These are phyloP conservation scores for Bradypus variegatus DNA, from an alignment of 2,797 vertebrate genomes.

Conservation along the genomic window DNA sequence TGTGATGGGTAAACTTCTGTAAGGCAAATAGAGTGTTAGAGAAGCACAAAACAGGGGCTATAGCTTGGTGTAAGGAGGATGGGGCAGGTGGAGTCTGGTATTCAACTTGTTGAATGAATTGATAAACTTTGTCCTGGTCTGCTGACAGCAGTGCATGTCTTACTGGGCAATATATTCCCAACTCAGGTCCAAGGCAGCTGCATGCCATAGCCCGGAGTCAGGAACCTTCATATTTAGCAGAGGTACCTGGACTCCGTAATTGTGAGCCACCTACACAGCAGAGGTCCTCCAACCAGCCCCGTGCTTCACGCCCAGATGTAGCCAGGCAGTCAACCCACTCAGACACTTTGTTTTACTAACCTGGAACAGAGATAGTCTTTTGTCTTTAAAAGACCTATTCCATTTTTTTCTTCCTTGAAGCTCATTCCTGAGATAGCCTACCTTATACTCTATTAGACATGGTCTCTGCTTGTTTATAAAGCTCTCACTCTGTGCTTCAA, in stretches of 20 bases:
- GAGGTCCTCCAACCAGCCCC: neutral
- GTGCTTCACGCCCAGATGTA: neutral
- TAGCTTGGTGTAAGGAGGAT: neutral
- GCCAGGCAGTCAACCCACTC: neutral
- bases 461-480: neutral
- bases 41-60: neutral
- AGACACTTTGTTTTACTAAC: neutral
- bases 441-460: neutral
- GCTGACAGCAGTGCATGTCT: neutral
- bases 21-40: neutral
- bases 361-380: neutral
- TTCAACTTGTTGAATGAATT: neutral
- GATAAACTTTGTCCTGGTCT: neutral
- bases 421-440: neutral
- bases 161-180: neutral
- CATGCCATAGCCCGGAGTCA: neutral
- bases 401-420: neutral
- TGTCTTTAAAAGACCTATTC: neutral
- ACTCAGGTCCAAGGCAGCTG: neutral
- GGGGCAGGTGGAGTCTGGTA: neutral
- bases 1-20: neutral
- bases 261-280: neutral
- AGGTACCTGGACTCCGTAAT: neutral
- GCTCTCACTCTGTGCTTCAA: neutral
- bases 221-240: neutral